These are phyloP conservation scores for Ochotona curzoniae DNA, from an alignment of 2,113 vertebrate genomes.

Conservation along the genomic window DNA sequence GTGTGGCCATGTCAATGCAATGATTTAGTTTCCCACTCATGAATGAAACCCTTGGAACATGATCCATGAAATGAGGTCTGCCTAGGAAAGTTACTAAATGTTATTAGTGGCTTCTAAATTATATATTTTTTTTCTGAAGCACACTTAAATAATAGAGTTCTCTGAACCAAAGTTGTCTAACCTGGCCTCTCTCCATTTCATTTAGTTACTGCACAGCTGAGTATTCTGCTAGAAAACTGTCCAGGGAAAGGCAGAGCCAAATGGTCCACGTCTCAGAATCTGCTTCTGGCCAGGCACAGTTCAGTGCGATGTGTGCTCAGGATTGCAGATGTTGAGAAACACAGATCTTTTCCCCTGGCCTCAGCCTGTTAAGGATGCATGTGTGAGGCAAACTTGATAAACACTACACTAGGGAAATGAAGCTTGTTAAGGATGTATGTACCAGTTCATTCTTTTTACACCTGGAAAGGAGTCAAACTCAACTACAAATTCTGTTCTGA, in stretches of 20 bases:
- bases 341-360: slow-evolving; percentile 34
- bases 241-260: slow-evolving; percentile 18
- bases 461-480: slow-evolving; percentile 4
- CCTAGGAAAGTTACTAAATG: slow-evolving; percentile 22
- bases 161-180: slow-evolving; percentile 28
- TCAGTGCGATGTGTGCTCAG: slow-evolving; percentile 6
- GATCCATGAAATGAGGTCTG: neutral
- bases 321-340: slow-evolving; percentile 38
- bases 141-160: neutral
- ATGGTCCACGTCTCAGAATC: slow-evolving; percentile 45
- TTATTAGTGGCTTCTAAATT: slow-evolving; percentile 38
- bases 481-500: neutral
- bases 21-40: slow-evolving; percentile 37
- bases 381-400: no score
- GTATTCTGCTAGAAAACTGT: slow-evolving; percentile 44
- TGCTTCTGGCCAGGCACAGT: slow-evolving; percentile 25
- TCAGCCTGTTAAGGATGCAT: neutral
- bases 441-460: slow-evolving; percentile 31
- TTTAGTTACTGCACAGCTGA: slow-evolving; percentile 59
- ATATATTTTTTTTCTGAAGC: neutral
- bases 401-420: no score
- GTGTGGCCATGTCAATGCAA: neutral
- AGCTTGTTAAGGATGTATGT: neutral
- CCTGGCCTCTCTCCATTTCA: slow-evolving; percentile 48
- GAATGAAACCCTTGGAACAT: neutral